Evolutionary conservation across 2,888 invertebrate genomes (phyloP), one percentile per base, ranked within the genome.

Genomic region (Drosophila seclusa): DNA sequence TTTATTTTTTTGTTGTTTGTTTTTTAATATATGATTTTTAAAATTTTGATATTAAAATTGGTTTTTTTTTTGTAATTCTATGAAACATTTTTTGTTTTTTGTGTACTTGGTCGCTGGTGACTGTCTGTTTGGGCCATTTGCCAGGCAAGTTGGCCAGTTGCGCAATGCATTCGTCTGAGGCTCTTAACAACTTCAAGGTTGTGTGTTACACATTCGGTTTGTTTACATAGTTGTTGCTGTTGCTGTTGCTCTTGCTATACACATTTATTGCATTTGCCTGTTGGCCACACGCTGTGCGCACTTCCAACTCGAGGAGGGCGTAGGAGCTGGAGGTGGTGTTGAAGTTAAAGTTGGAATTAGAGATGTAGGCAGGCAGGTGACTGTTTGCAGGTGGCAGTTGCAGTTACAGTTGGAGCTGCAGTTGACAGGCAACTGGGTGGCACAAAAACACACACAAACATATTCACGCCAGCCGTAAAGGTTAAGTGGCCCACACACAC

Each of bases 151-250:
- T 67, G 60, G 67, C 49, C 42, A 57, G 69, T 80, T 80, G 80
- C 83, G 83, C 83, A 80, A 80, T 64, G 53, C 63, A 59, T 42
- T 45, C 49, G 50, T 34, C 52, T 57, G 63, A 40, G 71, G 58
- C 75, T 66, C 63, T 78, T 78, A 52, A 52, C 80, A 64, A 60
- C 67, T 55, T 72, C 80, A 78, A 80, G 78, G 78, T 77, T 80
- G 80, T 71, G 64, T 61, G 78, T 80, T 72, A 78, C 81, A 78
- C 63, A 78, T 78, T 69, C 58, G 42, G 54, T 67, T 69, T 77
- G 78, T 76, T 80, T 80, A 62, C 69, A 67, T 52, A 61, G 64
- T 58, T 50, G 21, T 42, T 61, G 48, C 21, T 61, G n/a, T 4
- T 67, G 49, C 4, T 60, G 31, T 42, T 52, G 42, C 18, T 55